Percentiles rank a stretch among this genome's conserved stretches.
Conservation (phyloP, 1,140 invertebrate species). For the Philotrypesis tridentata region DNA sequence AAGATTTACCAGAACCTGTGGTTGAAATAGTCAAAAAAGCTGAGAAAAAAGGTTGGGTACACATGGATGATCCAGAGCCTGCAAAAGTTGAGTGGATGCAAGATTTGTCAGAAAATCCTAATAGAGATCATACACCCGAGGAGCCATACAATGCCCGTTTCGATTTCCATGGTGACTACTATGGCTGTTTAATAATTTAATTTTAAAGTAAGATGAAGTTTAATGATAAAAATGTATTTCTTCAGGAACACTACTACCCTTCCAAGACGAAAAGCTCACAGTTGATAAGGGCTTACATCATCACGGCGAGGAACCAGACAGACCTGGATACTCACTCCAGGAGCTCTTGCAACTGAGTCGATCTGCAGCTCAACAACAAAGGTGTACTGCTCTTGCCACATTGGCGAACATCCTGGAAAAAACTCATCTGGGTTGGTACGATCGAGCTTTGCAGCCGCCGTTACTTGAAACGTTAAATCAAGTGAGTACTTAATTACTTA, state of each 20-base stretch:
- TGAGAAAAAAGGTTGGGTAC: slow-evolving; percentile 82
- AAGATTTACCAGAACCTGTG: slow-evolving; percentile 69
- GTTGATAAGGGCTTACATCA: slow-evolving; percentile 85
- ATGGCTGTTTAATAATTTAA: slow-evolving; percentile 10
- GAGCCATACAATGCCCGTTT: slow-evolving; percentile 83
- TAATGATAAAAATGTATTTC: slow-evolving; percentile 43
- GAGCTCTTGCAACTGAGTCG: slow-evolving; percentile 87
- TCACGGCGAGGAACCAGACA: slow-evolving; percentile 92
- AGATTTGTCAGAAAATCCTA: slow-evolving; percentile 72
- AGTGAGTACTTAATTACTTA: background rate
- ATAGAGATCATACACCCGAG: slow-evolving; percentile 64
- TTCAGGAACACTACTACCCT: slow-evolving; percentile 81
- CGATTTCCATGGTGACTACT: slow-evolving; percentile 75
- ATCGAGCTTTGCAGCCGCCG: slow-evolving; percentile 76
- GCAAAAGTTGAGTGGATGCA: slow-evolving; percentile 92
- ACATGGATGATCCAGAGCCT: slow-evolving; percentile 87
- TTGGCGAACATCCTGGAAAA: slow-evolving; percentile 86
- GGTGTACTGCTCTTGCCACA: slow-evolving; percentile 84
- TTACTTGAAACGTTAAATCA: slow-evolving; percentile 73
- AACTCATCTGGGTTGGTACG: slow-evolving; percentile 82
- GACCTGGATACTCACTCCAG: slow-evolving; percentile 90
- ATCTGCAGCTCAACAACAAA: slow-evolving; percentile 83
- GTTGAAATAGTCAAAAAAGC: slow-evolving; percentile 78
- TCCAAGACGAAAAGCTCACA: slow-evolving; percentile 77
- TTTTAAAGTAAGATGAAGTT: slow-evolving; percentile 51